Evolutionary conservation across 2,113 vertebrate species (phyloP).

Genomic region (Trichechus manatus): DNA sequence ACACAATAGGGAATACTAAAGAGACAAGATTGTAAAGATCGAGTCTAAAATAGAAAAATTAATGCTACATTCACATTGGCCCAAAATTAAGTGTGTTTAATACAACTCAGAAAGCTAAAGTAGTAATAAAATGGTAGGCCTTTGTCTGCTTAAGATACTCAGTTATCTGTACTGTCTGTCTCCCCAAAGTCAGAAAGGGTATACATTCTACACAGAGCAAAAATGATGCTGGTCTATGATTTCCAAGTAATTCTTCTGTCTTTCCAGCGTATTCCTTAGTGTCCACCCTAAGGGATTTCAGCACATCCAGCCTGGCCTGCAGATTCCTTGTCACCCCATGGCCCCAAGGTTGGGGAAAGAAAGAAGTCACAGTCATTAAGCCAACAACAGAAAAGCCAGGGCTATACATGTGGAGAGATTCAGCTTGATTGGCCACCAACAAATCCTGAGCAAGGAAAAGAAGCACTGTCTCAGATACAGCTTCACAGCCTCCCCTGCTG

Average conservation of each 20-base stretch:
- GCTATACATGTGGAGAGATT: not conserved
- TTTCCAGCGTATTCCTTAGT: not conserved
- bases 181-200: not conserved
- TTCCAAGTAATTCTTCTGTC: not conserved
- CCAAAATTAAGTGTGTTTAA: not conserved
- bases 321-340: not conserved
- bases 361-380: not conserved
- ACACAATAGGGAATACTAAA: not conserved
- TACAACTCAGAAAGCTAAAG: not conserved
- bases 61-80: fast-evolving
- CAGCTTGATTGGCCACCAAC: not conserved
- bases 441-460: not conserved
- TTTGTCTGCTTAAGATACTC: not conserved
- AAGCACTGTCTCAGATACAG: not conserved
- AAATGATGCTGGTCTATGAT: not conserved
- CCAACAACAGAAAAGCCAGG: not conserved
- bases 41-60: not conserved
- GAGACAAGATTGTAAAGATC: not conserved
- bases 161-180: not conserved
- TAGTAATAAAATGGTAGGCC: not conserved
- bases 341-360: not conserved
- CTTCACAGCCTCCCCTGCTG: not conserved
- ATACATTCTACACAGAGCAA: not conserved
- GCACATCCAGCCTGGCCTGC: too few species aligned
- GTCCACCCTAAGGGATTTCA: not conserved